Base-by-base conservation (phyloP, 1,140 invertebrate species). In the Holotrichia oblita region DNA sequence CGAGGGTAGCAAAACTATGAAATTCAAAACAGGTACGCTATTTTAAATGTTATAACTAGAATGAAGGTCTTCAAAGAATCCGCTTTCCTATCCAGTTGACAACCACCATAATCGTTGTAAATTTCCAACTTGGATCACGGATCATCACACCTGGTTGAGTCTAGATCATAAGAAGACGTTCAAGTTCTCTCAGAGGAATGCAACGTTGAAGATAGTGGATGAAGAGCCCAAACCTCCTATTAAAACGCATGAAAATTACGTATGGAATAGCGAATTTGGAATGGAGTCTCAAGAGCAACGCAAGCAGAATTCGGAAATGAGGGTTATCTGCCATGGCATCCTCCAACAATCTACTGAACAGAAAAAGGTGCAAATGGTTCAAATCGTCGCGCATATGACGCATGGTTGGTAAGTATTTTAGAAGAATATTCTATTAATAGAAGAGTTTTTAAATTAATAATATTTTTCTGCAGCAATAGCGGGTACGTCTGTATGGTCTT, bases 401-500 rank as follows among this genome's bases (percentile, higher is more conserved):
- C 89, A 90, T n/a, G 93, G 93, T 88, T 94, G 93, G 93, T 94
- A 83, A 91, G 89, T 0, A 17, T n/a, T 48, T 48, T 48, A 48
- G 10, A n/a, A 48, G n/a, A 3, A 69, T 22, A 0, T 69, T 34
- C 22, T 20, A 14, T n/a, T n/a, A n/a, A n/a, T n/a, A n/a, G n/a
- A n/a, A n/a, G n/a, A n/a, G n/a, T n/a, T n/a, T n/a, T n/a, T n/a
- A n/a, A n/a, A n/a, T n/a, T n/a, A n/a, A n/a, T n/a, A n/a, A n/a
- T n/a, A n/a, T 69, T 4, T 17, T 88, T 89, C 20, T 90, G n/a
- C n/a, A 97, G 95, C 85, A 92, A 94, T 85, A 96, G 93, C 79
- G 95, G 95, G 24, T 96, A 94, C 88, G 92, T 95, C 84, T 97
- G 95, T 87, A 93, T 96, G 91, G 90, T 92, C 82, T 94, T 96